phyloP scores from a whole-genome alignment of 2,888 invertebrate genomes.

The Scrobipalpa costella region DNA sequence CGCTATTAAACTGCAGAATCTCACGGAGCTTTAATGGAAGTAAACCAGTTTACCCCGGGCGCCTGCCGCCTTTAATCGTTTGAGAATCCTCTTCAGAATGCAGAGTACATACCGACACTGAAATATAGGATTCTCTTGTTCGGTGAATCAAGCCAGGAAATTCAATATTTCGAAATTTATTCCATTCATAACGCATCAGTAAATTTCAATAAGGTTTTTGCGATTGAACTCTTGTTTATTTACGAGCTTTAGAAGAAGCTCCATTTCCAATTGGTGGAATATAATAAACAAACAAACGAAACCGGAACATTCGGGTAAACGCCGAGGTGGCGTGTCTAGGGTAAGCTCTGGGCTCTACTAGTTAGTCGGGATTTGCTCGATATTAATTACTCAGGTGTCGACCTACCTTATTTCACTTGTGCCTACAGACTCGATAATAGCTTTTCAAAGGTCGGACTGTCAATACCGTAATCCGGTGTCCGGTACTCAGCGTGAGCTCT shows the following conservation, averaged over 20 bases:
- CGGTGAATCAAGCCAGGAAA: slow-evolving; percentile 12
- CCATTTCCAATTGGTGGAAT: not conserved
- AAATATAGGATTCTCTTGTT: slow-evolving; percentile 2
- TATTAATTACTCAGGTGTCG: slow-evolving; percentile 31
- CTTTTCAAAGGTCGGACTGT: slow-evolving; percentile 37
- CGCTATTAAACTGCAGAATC: slow-evolving; percentile 57
- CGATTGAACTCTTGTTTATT: slow-evolving; percentile 9
- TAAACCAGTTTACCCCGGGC: slow-evolving; percentile 49
- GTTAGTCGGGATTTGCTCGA: slow-evolving; percentile 34
- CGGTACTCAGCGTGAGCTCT: slow-evolving; percentile 16
- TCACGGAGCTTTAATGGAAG: slow-evolving; percentile 53
- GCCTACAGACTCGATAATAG: slow-evolving; percentile 39
- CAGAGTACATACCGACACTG: slow-evolving; percentile 2
- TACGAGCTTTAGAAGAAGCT: not conserved
- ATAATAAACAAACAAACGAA: not conserved
- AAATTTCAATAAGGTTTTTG: slow-evolving; percentile 20
- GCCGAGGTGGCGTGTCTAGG: not conserved
- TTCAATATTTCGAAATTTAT: slow-evolving; percentile 25
- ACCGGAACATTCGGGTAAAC: not conserved
- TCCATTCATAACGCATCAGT: slow-evolving; percentile 28
- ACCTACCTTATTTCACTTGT: slow-evolving; percentile 38
- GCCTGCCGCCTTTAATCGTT: slow-evolving; percentile 42
- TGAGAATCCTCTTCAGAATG: slow-evolving; percentile 31
- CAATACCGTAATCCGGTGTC: slow-evolving; percentile 36
- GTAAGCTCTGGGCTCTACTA: slow-evolving; percentile 4